A percentile compares a stretch with the other conserved stretches of the same genome.
Conservation (phyloP, 23 tunicate genomes). For the Trididemnum nubilum region DNA sequence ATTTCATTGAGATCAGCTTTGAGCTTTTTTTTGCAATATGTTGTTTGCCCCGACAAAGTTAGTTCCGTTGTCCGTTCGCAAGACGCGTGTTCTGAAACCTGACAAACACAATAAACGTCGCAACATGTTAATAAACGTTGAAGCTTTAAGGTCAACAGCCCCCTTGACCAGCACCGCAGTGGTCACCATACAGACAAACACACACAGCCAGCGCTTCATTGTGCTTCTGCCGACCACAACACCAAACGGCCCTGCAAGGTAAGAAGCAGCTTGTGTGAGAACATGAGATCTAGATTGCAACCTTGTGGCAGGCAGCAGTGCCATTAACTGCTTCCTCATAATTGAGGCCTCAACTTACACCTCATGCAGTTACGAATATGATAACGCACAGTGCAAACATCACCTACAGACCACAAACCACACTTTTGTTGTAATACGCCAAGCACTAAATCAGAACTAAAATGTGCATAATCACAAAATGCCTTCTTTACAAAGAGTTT, state of each 20-base stretch:
- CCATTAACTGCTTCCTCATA: conserved; percentile 3
- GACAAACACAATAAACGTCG: neutral
- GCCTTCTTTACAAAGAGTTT: neutral
- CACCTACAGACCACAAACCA: conserved; percentile 7
- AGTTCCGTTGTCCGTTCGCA: conserved; percentile 22
- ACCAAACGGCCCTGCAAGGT: conserved; percentile 7
- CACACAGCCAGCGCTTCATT: neutral
- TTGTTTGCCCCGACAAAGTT: conserved; percentile 3
- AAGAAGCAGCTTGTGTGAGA: neutral
- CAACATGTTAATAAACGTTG: neutral
- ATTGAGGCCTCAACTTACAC: neutral
- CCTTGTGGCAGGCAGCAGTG: conserved; percentile 10
- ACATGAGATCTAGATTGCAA: neutral
- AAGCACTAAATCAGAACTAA: neutral
- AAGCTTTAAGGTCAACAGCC: neutral
- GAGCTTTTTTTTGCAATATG: neutral
- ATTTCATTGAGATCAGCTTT: neutral
- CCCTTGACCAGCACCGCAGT: conserved; percentile 2
- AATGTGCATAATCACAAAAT: neutral
- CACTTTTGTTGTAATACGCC: neutral
- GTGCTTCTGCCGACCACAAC: conserved; percentile 11
- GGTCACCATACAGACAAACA: neutral
- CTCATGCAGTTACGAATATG: neutral
- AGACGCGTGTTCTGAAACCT: neutral
- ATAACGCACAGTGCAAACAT: neutral